Evolutionary conservation across 2,113 vertebrate species (phyloP).

Genomic region (Burhinus bistriatus): DNA sequence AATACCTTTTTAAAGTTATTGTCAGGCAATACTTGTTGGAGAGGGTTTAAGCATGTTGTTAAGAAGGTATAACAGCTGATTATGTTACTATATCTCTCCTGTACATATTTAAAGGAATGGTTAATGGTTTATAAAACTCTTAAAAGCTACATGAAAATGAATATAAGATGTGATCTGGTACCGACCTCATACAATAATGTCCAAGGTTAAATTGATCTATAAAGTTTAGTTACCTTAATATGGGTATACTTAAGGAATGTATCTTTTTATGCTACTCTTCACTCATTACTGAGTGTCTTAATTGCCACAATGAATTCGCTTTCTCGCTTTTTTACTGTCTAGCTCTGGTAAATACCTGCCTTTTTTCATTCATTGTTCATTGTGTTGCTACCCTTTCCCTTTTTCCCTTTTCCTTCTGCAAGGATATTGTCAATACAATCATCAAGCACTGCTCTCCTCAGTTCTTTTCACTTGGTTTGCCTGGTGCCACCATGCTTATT

Average conservation of each 20-base stretch:
- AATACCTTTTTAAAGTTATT: not conserved
- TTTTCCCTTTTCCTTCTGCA: slow-evolving; percentile 33
- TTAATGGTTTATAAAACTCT: not conserved
- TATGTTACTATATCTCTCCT: not conserved
- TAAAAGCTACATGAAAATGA: not conserved
- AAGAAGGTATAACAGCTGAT: not conserved
- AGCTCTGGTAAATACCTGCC: not conserved
- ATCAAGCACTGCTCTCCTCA: slow-evolving; percentile 98
- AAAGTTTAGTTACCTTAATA: not conserved
- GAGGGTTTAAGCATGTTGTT: not conserved
- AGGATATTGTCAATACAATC: slow-evolving; percentile 99
- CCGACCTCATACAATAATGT: not conserved
- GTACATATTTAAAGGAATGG: not conserved
- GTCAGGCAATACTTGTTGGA: not conserved
- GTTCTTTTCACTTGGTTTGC: slow-evolving; percentile 95
- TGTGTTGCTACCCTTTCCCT: not conserved
- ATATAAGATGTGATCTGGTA: not conserved
- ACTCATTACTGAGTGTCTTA: not conserved
- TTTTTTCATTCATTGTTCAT: not conserved
- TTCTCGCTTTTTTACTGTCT: not conserved
- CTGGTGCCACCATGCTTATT: slow-evolving; percentile 96
- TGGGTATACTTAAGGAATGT: not conserved
- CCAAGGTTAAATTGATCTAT: not conserved
- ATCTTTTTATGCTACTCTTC: not conserved
- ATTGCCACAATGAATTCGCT: not conserved